Evolutionary conservation across 2,888 invertebrate species (phyloP).

Genomic region (Orchestes rusci): DNA sequence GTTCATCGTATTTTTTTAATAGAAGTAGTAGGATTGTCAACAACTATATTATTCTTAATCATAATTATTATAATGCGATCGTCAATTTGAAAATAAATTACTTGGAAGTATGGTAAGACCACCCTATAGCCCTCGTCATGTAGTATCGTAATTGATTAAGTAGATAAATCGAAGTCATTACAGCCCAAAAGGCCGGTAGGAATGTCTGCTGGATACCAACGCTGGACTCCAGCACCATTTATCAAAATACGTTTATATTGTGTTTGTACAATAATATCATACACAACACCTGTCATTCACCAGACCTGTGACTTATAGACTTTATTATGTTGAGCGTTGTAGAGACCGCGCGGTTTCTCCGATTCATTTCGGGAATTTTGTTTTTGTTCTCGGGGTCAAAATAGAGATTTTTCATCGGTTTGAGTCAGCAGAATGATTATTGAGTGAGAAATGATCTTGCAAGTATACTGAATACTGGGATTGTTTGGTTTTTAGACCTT

Average conservation of each 20-base stretch:
- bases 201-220: slow-evolving; percentile 30
- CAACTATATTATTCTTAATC: no score
- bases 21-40: no score
- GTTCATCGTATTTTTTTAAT: no score
- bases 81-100: no score
- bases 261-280: slow-evolving; percentile 30
- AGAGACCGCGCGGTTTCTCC: slow-evolving; percentile 1
- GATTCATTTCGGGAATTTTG: slow-evolving; percentile 6
- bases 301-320: slow-evolving; percentile 31
- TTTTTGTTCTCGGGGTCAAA: slow-evolving; percentile 24
- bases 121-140: no score
- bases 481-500: no score
- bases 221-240: slow-evolving; percentile 27
- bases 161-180: slow-evolving; percentile 31
- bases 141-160: slow-evolving; percentile 30
- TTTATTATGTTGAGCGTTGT: slow-evolving; percentile 27
- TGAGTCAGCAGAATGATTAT: no score
- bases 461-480: no score
- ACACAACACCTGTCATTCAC: slow-evolving; percentile 35
- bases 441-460: no score
- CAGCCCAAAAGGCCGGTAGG: slow-evolving; percentile 28
- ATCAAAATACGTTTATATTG: slow-evolving; percentile 32
- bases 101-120: no score
- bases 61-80: no score
- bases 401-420: slow-evolving; percentile 23